Evolutionary conservation across 53 echinoderm and acorn worm genomes (phyloP), one percentile per base, ranked within the genome.

Genomic region (Arbacia lixula): DNA sequence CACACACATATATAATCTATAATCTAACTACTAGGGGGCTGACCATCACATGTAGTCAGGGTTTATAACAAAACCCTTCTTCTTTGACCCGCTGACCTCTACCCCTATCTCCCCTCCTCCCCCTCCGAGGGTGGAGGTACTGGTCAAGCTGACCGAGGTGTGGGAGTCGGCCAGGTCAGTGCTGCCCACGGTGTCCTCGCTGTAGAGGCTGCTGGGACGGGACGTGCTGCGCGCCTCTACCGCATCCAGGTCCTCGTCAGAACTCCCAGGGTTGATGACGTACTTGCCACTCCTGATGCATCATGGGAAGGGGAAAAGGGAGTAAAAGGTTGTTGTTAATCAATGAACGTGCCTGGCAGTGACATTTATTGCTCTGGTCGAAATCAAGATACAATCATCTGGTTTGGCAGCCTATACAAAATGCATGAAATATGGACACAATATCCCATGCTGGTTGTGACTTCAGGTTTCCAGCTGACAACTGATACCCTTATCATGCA

Each of bases 171-270:
- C 64, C 36, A 42, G 82, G 57, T 91, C 91, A 2, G 56, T 21
- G 27, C 72, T 85, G 20, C 71, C 71, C 0, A 58, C 85, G 25
- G 66, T 95, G 83, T 95, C 95, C 60, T 95, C 95, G 11, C 95
- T 95, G 95, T 95, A 92, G 87, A 95, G 85, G 71, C 91, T 91
- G 76, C 91, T 95, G 2, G 95, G 95, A 31, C 95, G 71, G 11
- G 94, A 94, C 12, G 90, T 89, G 72, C 93, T 87, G 6, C 84
- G 84, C 2, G 89, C 86, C 9, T 74, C 73, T 32, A 83, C 84
- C 22, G 89, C 78, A 29, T 92, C 93, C 41, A 68, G 87, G 39
- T 93, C 94, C 38, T 95, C 95, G 3, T 91, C 91, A 1, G 91
- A 89, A 63, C 81, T 88, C 4, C 68, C 61, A 12, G 74, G 73